A percentile compares a stretch with the other conserved stretches of the same genome.
Evolutionary conservation across 2,888 invertebrate genomes (phyloP).

Genomic region (Leuctra nigra): DNA sequence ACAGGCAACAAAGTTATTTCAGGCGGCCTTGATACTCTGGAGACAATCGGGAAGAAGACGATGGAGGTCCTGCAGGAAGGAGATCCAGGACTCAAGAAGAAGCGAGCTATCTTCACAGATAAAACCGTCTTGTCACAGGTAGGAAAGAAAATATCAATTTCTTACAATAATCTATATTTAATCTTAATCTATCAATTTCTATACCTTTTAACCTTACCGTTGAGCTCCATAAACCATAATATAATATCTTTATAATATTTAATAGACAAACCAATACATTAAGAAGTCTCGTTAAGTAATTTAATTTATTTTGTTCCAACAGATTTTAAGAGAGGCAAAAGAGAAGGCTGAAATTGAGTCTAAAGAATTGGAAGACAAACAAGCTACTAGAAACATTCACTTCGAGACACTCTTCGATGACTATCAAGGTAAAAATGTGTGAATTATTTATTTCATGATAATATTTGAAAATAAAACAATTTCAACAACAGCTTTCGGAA

Average conservation of each 20-base stretch:
- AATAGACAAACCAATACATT: too few relatives aligned
- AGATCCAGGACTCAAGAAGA: conserved; percentile 80
- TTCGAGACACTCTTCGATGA: conserved; percentile 82
- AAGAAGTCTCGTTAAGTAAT: background rate
- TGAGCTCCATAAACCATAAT: background rate
- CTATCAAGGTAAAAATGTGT: conserved; percentile 77
- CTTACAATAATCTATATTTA: too few relatives aligned
- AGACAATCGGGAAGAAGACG: conserved; percentile 90
- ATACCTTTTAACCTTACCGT: too few relatives aligned
- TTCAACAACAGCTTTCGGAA: too few relatives aligned
- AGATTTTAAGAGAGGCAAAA: conserved; percentile 63
- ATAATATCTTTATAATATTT: background rate
- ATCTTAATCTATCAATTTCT: too few relatives aligned
- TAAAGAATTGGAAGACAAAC: conserved; percentile 42
- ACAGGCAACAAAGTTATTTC: conserved; percentile 68
- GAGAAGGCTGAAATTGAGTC: conserved; percentile 58
- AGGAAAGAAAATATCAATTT: too few relatives aligned
- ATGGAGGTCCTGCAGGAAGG: conserved; percentile 90
- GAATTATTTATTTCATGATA: too few relatives aligned
- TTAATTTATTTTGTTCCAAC: conserved; percentile 19
- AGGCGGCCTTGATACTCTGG: conserved; percentile 80
- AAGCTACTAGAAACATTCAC: conserved; percentile 49
- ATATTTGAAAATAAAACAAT: too few relatives aligned
- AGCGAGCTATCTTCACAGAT: conserved; percentile 57
- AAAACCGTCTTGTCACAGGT: conserved; percentile 57